Evolutionary conservation across 2,113 vertebrate species (phyloP).

Genomic region (Elanoides forficatus): DNA sequence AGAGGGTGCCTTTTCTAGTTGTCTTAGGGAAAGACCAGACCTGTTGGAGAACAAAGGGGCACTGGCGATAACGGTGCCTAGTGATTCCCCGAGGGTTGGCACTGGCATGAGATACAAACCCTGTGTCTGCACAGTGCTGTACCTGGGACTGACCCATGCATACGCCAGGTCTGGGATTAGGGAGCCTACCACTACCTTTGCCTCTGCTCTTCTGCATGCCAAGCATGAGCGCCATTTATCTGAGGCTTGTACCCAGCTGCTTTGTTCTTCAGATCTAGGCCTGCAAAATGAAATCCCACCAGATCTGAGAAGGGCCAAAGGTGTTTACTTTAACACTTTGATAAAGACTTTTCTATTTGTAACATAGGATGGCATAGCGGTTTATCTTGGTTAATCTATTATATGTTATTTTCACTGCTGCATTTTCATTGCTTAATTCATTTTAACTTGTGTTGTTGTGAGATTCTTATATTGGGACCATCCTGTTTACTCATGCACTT

Average conservation of each 20-base stretch:
- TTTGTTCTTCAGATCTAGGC: not conserved
- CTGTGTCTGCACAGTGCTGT: too few species aligned
- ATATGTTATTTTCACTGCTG: not conserved
- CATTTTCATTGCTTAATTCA: not conserved
- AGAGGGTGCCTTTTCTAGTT: not conserved
- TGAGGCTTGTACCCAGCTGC: not conserved
- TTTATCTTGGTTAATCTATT: not conserved
- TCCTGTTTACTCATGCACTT: not conserved
- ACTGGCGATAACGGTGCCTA: not conserved
- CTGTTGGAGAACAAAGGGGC: accelerated
- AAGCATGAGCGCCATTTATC: accelerated
- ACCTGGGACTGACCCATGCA: not conserved
- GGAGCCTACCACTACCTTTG: not conserved
- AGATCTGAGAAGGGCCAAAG: not conserved
- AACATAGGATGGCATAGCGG: not conserved
- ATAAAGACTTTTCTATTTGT: not conserved
- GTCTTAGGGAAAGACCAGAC: not conserved
- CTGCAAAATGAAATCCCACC: not conserved
- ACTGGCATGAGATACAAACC: accelerated
- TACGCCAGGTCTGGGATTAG: not conserved
- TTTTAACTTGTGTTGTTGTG: not conserved
- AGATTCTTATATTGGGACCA: not conserved
- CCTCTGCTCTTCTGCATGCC: not conserved
- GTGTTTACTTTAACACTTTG: not conserved
- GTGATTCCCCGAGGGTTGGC: accelerated